A percentile compares a stretch with the other conserved stretches of the same genome.
phyloP scores from a whole-genome alignment of 2,797 vertebrate genomes.

The Enteromius mattozi region DNA sequence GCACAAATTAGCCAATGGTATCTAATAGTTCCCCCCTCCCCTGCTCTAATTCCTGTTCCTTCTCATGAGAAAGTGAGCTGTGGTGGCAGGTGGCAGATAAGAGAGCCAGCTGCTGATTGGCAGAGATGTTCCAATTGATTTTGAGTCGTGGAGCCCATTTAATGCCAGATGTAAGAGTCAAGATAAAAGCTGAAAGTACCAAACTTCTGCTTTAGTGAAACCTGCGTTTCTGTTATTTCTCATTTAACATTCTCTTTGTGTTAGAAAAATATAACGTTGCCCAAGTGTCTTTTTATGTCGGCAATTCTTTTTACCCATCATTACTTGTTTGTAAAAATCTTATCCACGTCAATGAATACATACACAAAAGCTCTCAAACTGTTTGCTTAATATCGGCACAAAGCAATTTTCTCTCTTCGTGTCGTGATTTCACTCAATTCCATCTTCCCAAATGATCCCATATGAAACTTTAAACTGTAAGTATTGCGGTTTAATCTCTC shows the following conservation, averaged over 20 bases:
- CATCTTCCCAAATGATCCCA: slow-evolving; percentile 62
- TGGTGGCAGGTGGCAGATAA: slow-evolving; percentile 62
- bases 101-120: slow-evolving; percentile 68
- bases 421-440: slow-evolving; percentile 51
- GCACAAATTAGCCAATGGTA: slow-evolving; percentile 67
- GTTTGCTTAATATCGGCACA: neutral
- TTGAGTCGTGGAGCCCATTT: slow-evolving; percentile 70
- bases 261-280: neutral
- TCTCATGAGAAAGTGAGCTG: slow-evolving; percentile 33
- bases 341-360: neutral
- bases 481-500: slow-evolving; percentile 71
- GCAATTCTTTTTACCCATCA: neutral
- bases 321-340: neutral
- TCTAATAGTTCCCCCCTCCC: slow-evolving; percentile 55
- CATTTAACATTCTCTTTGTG: neutral
- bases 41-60: slow-evolving; percentile 23
- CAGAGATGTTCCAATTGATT: slow-evolving; percentile 69
- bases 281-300: neutral
- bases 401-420: slow-evolving; percentile 16
- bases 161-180: slow-evolving; percentile 55
- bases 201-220: neutral
- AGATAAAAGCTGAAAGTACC: slow-evolving; percentile 24
- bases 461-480: slow-evolving; percentile 73
- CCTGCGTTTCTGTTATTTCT: neutral
- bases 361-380: neutral